A percentile compares a stretch with the other conserved stretches of the same genome.
Evolutionary conservation across 2,797 vertebrate genomes (phyloP).

Genomic region (Menidia menidia): DNA sequence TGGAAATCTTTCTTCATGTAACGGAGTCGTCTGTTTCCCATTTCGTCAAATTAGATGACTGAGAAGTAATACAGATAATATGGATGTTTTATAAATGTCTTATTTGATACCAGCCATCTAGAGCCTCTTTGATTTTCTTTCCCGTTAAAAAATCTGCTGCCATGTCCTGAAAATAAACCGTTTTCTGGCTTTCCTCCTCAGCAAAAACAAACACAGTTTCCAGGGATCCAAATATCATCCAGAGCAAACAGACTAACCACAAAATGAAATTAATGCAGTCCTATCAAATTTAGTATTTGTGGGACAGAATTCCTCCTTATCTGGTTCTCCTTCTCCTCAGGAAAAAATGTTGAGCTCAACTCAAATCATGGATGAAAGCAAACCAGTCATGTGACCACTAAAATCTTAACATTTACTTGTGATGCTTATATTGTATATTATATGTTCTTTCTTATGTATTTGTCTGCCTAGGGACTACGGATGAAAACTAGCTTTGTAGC

Average conservation of each 20-base stretch:
- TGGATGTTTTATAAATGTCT: background rate
- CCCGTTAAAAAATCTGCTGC: constrained; percentile 12
- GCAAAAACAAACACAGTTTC: constrained; percentile 12
- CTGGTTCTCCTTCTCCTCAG: constrained; percentile 68
- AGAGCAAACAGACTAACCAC: constrained; percentile 3
- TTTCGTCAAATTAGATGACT: background rate
- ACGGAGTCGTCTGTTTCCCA: constrained; percentile 1
- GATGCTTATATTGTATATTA: too few species aligned
- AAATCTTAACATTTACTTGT: too few species aligned
- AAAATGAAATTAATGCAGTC: background rate
- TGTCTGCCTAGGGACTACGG: too few species aligned
- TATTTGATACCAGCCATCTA: constrained; percentile 5
- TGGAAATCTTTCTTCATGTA: background rate
- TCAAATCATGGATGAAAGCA: too few species aligned
- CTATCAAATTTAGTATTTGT: constrained; percentile 9
- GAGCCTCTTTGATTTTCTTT: constrained; percentile 18
- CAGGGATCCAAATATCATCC: background rate
- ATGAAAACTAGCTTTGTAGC: too few species aligned
- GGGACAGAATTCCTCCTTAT: constrained; percentile 54
- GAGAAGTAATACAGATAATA: background rate
- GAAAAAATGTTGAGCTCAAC: constrained; percentile 24
- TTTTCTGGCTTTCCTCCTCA: constrained; percentile 21
- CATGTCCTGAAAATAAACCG: constrained; percentile 4
- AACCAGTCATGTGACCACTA: too few species aligned
- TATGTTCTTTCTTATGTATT: too few species aligned